These are phyloP conservation scores for Lasiurus borealis DNA, from an alignment of 2,113 vertebrate genomes.

Conservation along the genomic window DNA sequence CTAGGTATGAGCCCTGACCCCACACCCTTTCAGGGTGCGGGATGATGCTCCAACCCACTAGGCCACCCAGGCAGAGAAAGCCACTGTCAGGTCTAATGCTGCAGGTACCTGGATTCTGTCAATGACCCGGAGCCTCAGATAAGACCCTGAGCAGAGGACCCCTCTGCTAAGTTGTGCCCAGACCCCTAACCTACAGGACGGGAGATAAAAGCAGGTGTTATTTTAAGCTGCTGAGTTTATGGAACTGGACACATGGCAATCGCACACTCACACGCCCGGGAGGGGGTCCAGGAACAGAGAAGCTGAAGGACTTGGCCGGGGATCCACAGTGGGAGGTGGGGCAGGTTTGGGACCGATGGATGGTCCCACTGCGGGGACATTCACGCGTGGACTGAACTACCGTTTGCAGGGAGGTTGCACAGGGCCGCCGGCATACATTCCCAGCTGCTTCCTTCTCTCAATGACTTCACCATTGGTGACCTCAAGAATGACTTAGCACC, in stretches of 20 bases:
- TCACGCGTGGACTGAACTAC: neutral
- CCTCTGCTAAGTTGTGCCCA: no score
- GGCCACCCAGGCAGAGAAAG: neutral
- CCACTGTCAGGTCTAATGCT: neutral
- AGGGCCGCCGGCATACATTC: neutral
- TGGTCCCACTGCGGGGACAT: accelerated
- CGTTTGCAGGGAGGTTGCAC: accelerated
- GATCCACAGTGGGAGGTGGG: neutral
- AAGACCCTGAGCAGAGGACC: neutral
- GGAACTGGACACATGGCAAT: neutral
- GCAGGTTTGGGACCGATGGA: no score
- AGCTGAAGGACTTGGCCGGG: neutral
- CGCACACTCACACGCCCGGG: neutral
- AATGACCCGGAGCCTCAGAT: no score
- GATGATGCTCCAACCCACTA: no score
- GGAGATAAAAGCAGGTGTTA: neutral
- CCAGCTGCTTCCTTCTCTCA: neutral
- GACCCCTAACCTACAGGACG: no score
- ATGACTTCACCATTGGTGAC: neutral
- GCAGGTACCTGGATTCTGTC: neutral
- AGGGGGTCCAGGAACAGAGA: neutral
- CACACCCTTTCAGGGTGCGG: neutral
- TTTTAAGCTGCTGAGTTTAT: neutral
- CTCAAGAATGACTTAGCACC: neutral
- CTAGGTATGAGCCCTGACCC: neutral